These are phyloP conservation scores for Stigmatopora nigra DNA, from an alignment of 2,113 vertebrate species.

Conservation along the genomic window DNA sequence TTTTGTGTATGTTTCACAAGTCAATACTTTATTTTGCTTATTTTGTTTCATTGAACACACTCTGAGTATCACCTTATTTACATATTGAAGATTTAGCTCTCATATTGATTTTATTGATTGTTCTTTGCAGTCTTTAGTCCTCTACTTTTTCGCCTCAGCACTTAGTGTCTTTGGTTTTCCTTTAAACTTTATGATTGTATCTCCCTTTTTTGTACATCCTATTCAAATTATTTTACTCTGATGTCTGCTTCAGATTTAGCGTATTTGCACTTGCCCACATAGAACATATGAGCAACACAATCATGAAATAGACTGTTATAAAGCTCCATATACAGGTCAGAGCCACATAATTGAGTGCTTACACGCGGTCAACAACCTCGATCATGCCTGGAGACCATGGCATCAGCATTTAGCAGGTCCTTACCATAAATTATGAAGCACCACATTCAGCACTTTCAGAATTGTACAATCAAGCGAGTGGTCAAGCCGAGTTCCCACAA, in stretches of 20 bases:
- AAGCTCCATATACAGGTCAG: background rate
- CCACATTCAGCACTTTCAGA: background rate
- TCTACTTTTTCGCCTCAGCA: background rate
- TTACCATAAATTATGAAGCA: background rate
- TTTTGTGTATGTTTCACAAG: no score
- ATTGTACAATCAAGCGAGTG: background rate
- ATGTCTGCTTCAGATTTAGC: background rate
- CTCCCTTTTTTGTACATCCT: background rate
- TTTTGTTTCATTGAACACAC: background rate
- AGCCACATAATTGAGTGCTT: background rate
- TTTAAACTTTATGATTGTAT: background rate
- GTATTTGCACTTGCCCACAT: background rate
- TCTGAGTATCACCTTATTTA: background rate
- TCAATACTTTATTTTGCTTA: no score
- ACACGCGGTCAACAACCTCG: background rate
- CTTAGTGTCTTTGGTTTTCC: background rate
- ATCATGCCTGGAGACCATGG: slow-evolving; percentile 13
- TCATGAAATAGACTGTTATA: background rate
- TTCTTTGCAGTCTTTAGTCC: background rate
- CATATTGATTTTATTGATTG: background rate
- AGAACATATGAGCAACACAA: background rate
- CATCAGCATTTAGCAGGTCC: background rate
- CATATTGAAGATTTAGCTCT: background rate
- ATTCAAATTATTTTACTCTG: background rate
- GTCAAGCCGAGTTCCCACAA: background rate